These are phyloP conservation scores for Pinna nobilis DNA, from an alignment of 1,140 invertebrate species.

Conservation along the genomic window DNA sequence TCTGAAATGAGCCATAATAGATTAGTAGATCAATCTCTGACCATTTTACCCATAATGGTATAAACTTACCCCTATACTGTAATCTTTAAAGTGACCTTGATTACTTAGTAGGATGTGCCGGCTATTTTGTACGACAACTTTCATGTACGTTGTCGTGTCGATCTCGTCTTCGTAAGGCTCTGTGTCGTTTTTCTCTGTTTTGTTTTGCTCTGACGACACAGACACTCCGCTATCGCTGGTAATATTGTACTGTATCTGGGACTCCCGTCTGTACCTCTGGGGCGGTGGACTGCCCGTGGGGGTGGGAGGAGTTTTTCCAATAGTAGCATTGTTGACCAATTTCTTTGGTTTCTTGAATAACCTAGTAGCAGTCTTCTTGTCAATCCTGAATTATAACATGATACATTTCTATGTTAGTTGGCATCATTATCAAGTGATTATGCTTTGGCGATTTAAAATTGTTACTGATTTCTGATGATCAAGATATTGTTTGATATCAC, in stretches of 20 bases:
- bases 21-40: too few relatives aligned
- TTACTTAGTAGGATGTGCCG: constrained; percentile 60
- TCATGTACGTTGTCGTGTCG: constrained; percentile 23
- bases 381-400: too few relatives aligned
- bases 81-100: constrained; percentile 76
- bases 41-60: not conserved
- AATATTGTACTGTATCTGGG: constrained; percentile 1
- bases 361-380: constrained; percentile 17
- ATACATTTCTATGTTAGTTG: too few relatives aligned
- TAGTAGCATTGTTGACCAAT: not conserved
- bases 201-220: not conserved
- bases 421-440: too few relatives aligned
- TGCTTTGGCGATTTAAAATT: too few relatives aligned
- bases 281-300: not conserved
- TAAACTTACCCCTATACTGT: constrained; percentile 74
- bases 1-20: too few relatives aligned
- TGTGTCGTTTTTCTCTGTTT: not conserved
- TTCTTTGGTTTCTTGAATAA: constrained; percentile 7
- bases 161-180: not conserved
- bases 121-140: constrained; percentile 50
- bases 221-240: not conserved
- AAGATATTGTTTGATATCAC: too few relatives aligned
- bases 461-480: too few relatives aligned
- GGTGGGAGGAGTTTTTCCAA: not conserved
- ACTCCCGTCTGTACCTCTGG: constrained; percentile 6